phyloP scores from a whole-genome alignment of 2,888 invertebrate genomes.

The Thera britannica region DNA sequence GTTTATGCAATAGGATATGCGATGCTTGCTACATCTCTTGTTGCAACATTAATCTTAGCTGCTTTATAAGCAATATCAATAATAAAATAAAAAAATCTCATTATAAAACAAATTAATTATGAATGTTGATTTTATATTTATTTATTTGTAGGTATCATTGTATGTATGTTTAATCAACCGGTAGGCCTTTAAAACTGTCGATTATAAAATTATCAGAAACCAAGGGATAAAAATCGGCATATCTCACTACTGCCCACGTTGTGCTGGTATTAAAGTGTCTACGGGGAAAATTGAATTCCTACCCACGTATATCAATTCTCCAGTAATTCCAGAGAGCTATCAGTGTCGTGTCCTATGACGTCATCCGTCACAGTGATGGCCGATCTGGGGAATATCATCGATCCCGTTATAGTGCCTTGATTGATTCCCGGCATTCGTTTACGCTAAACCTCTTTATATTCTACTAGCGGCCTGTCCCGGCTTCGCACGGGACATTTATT shows the following conservation, averaged over 20 bases:
- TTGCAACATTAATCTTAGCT: conserved; percentile 65
- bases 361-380: conserved; percentile 22
- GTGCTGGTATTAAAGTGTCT: not conserved
- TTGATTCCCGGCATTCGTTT: conserved; percentile 16
- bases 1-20: conserved; percentile 87
- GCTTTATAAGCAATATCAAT: conserved; percentile 25
- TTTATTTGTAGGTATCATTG: conserved; percentile 1
- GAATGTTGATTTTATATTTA: conserved; percentile 2
- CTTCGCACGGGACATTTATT: no score
- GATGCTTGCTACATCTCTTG: conserved; percentile 63
- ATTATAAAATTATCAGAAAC: not conserved
- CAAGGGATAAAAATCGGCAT: not conserved
- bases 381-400: conserved; percentile 6
- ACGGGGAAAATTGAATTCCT: not conserved
- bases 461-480: not conserved
- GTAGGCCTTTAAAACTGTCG: no score
- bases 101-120: conserved; percentile 11
- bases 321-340: conserved; percentile 15
- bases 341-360: conserved; percentile 15
- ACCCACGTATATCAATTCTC: not conserved
- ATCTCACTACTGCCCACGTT: not conserved
- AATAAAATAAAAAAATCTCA: conserved; percentile 52
- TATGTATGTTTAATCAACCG: no score
- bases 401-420: conserved; percentile 8
- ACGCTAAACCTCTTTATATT: not conserved